Percentiles rank a stretch among this genome's conserved stretches.
Evolutionary conservation across 2,113 vertebrate species (phyloP).

Genomic region (Limanda limanda): DNA sequence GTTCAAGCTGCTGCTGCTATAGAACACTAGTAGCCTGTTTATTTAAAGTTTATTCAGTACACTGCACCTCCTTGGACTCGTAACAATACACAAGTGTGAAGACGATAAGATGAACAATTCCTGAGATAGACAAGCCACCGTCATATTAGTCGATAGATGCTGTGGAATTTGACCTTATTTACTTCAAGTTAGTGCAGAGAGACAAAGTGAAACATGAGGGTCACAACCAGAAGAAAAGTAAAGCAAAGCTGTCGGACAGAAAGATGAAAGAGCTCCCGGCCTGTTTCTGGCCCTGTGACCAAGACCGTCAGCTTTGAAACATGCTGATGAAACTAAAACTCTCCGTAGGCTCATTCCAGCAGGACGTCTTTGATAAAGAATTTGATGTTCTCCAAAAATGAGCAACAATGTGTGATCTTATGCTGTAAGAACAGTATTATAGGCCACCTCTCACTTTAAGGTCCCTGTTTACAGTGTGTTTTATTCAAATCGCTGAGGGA

Average conservation of each 20-base stretch:
- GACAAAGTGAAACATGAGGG: neutral
- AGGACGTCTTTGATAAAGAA: slow-evolving; percentile 36
- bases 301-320: slow-evolving; percentile 62
- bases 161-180: neutral
- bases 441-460: neutral
- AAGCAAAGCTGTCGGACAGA: slow-evolving; percentile 30
- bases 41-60: no score
- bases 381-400: slow-evolving; percentile 37
- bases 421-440: neutral
- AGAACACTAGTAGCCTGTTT: no score
- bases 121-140: no score
- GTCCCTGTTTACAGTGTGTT: neutral
- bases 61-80: no score
- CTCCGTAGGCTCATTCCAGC: slow-evolving; percentile 19
- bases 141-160: no score
- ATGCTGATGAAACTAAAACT: slow-evolving; percentile 43
- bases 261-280: slow-evolving; percentile 59
- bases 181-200: neutral
- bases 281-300: slow-evolving; percentile 49
- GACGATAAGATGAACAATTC: no score
- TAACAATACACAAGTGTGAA: no score
- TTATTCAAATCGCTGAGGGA: neutral
- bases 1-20: no score
- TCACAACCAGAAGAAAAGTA: slow-evolving; percentile 1
- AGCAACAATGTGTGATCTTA: slow-evolving; percentile 19